phyloP scores from a whole-genome alignment of 2,113 vertebrate genomes.

The Trichomycterus rosablanca region DNA sequence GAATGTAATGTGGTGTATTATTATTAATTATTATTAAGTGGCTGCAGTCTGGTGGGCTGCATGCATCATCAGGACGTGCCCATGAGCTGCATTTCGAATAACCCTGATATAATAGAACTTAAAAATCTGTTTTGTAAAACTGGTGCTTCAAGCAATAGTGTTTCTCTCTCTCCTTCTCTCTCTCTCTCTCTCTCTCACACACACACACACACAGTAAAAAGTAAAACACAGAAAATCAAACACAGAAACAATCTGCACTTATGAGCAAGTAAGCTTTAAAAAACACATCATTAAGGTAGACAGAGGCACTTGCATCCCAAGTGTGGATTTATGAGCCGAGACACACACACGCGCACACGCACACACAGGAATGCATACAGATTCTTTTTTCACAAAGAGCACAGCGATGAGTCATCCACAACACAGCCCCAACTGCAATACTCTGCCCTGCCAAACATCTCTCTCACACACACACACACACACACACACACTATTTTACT shows the following conservation, averaged over 20 bases:
- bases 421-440: slow-evolving; percentile 48
- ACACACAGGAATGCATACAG: slow-evolving; percentile 33
- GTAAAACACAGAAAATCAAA: background rate
- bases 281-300: slow-evolving; percentile 8
- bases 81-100: no score
- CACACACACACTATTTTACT: background rate
- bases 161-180: no score
- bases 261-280: background rate
- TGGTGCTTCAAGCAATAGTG: no score
- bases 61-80: no score
- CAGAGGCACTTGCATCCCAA: slow-evolving; percentile 37
- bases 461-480: slow-evolving; percentile 17
- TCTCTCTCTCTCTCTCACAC: no score
- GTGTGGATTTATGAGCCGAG: slow-evolving; percentile 25
- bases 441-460: slow-evolving; percentile 38
- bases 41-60: no score
- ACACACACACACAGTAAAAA: no score
- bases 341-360: slow-evolving; percentile 9
- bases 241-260: slow-evolving; percentile 18
- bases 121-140: no score
- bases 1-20: no score
- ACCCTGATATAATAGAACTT: no score
- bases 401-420: slow-evolving; percentile 50
- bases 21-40: no score
- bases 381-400: slow-evolving; percentile 51